phyloP scores from a whole-genome alignment of 2,888 invertebrate species.

The Zhengitettix transpicula region DNA sequence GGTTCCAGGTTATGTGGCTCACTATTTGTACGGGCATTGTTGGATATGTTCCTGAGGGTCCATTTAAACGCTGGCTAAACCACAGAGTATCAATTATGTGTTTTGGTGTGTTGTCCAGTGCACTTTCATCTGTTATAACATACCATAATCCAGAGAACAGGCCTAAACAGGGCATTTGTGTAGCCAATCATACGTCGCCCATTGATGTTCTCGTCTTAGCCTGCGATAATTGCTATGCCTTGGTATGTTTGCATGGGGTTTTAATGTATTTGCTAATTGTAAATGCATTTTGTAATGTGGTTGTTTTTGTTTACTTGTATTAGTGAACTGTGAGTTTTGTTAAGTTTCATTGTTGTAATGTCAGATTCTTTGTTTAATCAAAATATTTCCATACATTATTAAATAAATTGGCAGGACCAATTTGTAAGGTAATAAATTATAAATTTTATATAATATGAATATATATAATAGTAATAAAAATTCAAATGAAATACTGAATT shows the following conservation, averaged over 20 bases:
- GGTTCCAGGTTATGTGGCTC: constrained; percentile 67
- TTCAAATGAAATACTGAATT: no score
- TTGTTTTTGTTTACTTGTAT: no score
- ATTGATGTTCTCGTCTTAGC: constrained; percentile 93
- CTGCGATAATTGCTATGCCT: constrained; percentile 92
- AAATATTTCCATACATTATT: no score
- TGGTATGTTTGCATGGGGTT: constrained; percentile 49
- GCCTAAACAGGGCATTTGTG: constrained; percentile 80
- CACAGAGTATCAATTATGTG: constrained; percentile 69
- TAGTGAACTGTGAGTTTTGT: no score
- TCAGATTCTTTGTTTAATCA: no score
- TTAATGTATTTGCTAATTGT: no score
- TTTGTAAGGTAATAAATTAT: no score
- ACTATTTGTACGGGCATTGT: constrained; percentile 72
- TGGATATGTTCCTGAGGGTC: constrained; percentile 64
- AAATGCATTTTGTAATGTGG: no score
- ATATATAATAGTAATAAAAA: no score
- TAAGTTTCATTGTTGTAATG: no score
- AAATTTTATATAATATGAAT: no score
- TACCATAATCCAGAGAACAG: constrained; percentile 77
- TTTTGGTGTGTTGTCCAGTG: constrained; percentile 82
- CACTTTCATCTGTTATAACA: constrained; percentile 74
- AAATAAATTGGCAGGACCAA: no score
- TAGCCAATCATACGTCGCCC: constrained; percentile 98
- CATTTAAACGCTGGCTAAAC: constrained; percentile 64